These are phyloP conservation scores for Marisa cornuarietis DNA, from an alignment of 1,140 invertebrate species.

Conservation along the genomic window DNA sequence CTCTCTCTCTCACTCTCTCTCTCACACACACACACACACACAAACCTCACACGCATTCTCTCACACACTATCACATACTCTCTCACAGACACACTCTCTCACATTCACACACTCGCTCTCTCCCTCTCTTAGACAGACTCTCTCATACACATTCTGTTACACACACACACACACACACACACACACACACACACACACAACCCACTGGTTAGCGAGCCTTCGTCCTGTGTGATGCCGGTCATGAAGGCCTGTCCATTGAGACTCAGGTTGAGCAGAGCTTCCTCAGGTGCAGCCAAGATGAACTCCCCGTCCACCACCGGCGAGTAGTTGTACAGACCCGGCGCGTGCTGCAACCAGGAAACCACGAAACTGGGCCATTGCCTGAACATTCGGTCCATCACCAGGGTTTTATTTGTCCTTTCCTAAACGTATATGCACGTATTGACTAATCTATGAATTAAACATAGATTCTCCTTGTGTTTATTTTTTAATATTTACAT, in stretches of 20 bases:
- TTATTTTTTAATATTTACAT: too few species aligned
- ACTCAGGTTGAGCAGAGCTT: constrained; percentile 5
- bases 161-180: constrained; percentile 8
- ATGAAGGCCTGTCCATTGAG: constrained; percentile 41
- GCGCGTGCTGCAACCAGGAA: constrained; percentile 19
- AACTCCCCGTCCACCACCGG: constrained; percentile 37
- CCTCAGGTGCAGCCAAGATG: constrained; percentile 27
- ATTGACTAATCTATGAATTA: too few species aligned
- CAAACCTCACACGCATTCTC: background rate
- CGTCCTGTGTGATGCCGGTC: constrained; percentile 42
- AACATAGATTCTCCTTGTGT: too few species aligned
- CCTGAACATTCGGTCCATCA: too few species aligned
- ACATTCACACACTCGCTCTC: too few species aligned
- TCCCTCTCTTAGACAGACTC: too few species aligned
- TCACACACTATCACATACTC: background rate
- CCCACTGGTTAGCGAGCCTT: constrained; percentile 41
- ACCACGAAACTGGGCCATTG: too few species aligned
- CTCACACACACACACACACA: background rate
- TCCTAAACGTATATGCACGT: too few species aligned
- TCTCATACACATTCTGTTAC: too few species aligned
- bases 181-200: background rate
- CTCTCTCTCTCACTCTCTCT: background rate
- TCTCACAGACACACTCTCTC: too few species aligned
- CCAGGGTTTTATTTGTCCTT: too few species aligned
- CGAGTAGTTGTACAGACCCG: constrained; percentile 38